Conservation (phyloP, 2,888 invertebrate genomes). For the Amphipyra tragopoginis region DNA sequence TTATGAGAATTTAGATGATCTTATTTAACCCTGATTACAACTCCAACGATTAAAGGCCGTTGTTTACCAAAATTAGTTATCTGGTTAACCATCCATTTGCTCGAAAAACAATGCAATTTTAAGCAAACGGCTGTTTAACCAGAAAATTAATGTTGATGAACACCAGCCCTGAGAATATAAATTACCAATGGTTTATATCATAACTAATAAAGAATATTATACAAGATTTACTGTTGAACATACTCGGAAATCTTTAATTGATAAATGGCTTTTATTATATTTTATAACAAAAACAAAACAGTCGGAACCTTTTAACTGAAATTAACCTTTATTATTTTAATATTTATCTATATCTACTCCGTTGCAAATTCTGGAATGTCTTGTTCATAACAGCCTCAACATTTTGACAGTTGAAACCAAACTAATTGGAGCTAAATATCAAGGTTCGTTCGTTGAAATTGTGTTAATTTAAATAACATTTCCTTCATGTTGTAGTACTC, state of each 20-base stretch:
- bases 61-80: too few species aligned
- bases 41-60: too few species aligned
- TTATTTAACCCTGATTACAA: too few species aligned
- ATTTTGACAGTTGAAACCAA: conserved; percentile 57
- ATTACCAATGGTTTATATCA: too few species aligned
- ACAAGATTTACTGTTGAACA: not conserved
- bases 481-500: conserved; percentile 36
- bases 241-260: conserved; percentile 1
- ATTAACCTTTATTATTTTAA: too few species aligned
- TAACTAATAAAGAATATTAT: too few species aligned
- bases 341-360: conserved; percentile 5
- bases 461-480: conserved; percentile 56
- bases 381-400: conserved; percentile 53
- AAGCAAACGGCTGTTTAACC: too few species aligned
- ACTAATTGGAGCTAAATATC: conserved; percentile 66
- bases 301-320: conserved; percentile 12
- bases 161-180: too few species aligned
- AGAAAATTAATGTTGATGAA: too few species aligned
- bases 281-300: conserved; percentile 12
- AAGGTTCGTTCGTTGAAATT: conserved; percentile 61
- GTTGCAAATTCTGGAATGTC: conserved; percentile 50
- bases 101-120: too few species aligned
- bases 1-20: too few species aligned
- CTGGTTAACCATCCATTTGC: too few species aligned
- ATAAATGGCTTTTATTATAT: not conserved